Evolutionary conservation across 2,797 vertebrate species (phyloP), one percentile per base, ranked within the genome.

Genomic region (Podarcis lilfordi): DNA sequence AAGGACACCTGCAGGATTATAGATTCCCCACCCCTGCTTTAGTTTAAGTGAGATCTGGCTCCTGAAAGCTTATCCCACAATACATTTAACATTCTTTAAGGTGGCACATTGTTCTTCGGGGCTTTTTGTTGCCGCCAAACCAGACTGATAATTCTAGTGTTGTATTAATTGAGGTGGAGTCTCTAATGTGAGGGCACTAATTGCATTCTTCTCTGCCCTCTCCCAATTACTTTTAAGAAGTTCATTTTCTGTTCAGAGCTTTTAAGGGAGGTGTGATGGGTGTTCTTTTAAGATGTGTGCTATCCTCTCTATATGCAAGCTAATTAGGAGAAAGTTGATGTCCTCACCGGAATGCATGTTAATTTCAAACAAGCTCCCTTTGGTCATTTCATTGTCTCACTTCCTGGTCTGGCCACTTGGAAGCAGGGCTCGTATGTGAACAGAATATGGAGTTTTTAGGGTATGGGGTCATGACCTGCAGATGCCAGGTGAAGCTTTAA

Each of bases 321-420:
- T 86, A 86, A 79, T 86, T 69, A 69, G 76, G 25, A 68, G 40
- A 79, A 86, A n/a, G 7, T 69, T 69, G 35, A 69, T 35, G 77
- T 79, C 61, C 40, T 79, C 37, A 64, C 69, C 64, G 37, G 5
- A 32, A 9, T 79, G 64, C 23, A 21, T 79, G 59, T 68, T 45
- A 77, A 78, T 77, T 78, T 45, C 75, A 66, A 45, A 32, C 8
- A 32, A 29, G 37, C 59, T 77, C 59, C 37, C 59, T 86, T 29
- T 32, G 29, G 37, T n/a, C 32, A 78, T 68, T 86, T 86, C 74
- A 64, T 66, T 32, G 37, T 45, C 27, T 85, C 17, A 4, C 59
- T 78, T 68, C n/a, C 61, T 86, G 84, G 45, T 40, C 61, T 86
- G 84, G 32, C 61, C 68, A n/a, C 59, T 35, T 72, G 82, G 32